Evolutionary conservation across 2,888 invertebrate genomes (phyloP), one percentile per base, ranked within the genome.

Genomic region (Buathra laborator): DNA sequence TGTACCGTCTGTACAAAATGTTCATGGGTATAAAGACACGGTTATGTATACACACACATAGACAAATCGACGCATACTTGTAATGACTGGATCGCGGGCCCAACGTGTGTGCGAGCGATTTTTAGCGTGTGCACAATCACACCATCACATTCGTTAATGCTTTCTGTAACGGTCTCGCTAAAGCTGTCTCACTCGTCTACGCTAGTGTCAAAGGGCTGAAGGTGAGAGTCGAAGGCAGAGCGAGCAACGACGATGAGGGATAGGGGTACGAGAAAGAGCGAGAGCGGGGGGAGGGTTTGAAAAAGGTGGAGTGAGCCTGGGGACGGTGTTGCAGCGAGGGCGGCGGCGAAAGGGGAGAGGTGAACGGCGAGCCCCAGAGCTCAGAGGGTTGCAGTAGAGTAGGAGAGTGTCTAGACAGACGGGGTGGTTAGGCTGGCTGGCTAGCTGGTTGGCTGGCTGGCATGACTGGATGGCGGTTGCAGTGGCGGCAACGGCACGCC

Each of bases 351-450:
- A 81, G 62, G 85, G 87, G 81, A 85, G 87, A 76, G 24, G 70
- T 59, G 46, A 82, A 79, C 70, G 82, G 59, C 71, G 77, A 76
- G 81, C 77, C 87, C 87, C 85, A 74, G 88, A 89, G 88, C 89
- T 89, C 90, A 88, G 90, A 91, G 92, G 91, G 91, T 90, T 88
- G 90, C 90, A 91, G 92, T 91, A 91, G 92, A 92, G 93, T 92
- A 92, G 91, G 92, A 92, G 91, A 92, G 91, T 90, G 93, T 93
- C 93, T 93, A 93, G 93, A 93, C 93, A 91, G 91, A 90, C 92
- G 90, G 91, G 91, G 91, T 90, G 92, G 90, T 88, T 91, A 90
- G 91, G 89, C 87, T 88, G 90, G 88, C 88, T 89, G 88, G 85
- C 84, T 85, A 83, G 86, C 78, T 86, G 81, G 86, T 80, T 86